Base-by-base conservation (phyloP, 2,113 vertebrate species). In the Channa argus region DNA sequence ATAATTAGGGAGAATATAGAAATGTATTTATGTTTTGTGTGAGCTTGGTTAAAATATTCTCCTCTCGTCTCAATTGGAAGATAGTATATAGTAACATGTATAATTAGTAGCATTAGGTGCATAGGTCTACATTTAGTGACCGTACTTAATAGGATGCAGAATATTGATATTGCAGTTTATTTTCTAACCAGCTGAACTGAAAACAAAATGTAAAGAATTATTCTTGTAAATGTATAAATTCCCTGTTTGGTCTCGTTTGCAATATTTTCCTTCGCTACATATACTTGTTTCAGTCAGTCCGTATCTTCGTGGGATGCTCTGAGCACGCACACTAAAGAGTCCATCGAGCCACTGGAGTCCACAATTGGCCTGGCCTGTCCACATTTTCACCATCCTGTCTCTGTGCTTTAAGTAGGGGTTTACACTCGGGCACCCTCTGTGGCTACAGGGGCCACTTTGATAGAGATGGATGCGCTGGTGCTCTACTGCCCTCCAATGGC, bases 401-500 rank as follows among this genome's bases (percentile, higher is more conserved):
- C 83, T 72, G 49, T 71, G 77, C 84, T 84, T 79, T 89, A 86
- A 90, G 79, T 89, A 88, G 53, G 79, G 83, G 80, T 91, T 83
- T 83, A 86, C 82, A 79, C 85, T 67, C 61, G 41, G 77, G 67
- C 67, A 75, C 76, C 81, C 83, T 81, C 78, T 59, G 76, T 52
- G 79, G 59, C 75, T 77, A 50, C 34, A 13, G 83, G 66, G 75
- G 58, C 82, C 64, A 77, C 69, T 72, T 71, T 78, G 80, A 83
- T 73, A 85, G 92, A 96, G 96, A 97, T 95, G 95, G 94, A 97
- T 98, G 95, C 8, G 82, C 90, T 94, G 97, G 96, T 96, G 95
- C 97, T 98, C 96, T 99, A 98, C 97, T 99, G 97, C 98, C 98
- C 97, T 97, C 97, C 95, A 95, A 96, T 97, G 97, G 97, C 90